phyloP scores from a whole-genome alignment of 2,797 vertebrate genomes.

The Zalophus californianus region DNA sequence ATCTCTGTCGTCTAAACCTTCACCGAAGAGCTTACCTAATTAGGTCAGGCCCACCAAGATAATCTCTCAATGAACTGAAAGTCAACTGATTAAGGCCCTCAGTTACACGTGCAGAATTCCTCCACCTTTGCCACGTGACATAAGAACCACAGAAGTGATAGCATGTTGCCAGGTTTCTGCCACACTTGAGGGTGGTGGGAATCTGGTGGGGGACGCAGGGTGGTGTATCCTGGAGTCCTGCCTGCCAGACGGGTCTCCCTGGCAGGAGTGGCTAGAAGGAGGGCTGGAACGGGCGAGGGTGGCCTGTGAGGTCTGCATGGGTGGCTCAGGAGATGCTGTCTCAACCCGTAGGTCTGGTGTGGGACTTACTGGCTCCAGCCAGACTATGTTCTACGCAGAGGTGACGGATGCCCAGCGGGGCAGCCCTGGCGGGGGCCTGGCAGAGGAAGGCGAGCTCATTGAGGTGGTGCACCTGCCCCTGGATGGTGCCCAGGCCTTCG shows the following conservation, averaged over 20 bases:
- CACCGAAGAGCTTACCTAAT: neutral
- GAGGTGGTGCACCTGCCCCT: constrained; percentile 95
- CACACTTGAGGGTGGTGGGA: fast-evolving
- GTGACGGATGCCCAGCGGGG: constrained; percentile 94
- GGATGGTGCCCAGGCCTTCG: constrained; percentile 93
- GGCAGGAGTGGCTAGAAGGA: neutral
- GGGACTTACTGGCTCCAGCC: constrained; percentile 93
- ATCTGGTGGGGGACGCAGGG: fast-evolving
- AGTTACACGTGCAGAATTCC: neutral
- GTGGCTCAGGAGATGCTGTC: neutral
- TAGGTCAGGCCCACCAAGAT: neutral
- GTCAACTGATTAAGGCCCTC: neutral
- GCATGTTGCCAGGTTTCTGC: fast-evolving
- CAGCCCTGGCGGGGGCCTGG: constrained; percentile 92
- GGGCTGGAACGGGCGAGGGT: neutral
- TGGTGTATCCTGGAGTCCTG: neutral
- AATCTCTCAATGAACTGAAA: neutral
- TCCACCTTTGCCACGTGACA: neutral
- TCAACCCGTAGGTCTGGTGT: constrained; percentile 92
- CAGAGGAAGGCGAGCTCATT: constrained; percentile 94
- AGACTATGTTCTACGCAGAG: constrained; percentile 96
- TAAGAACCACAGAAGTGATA: fast-evolving
- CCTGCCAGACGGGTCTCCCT: fast-evolving
- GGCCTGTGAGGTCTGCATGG: fast-evolving
- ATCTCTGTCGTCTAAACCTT: neutral